Evolutionary conservation across 2,797 vertebrate genomes (phyloP), one percentile per base, ranked within the genome.

Genomic region (Paramormyrops hopkinsi): DNA sequence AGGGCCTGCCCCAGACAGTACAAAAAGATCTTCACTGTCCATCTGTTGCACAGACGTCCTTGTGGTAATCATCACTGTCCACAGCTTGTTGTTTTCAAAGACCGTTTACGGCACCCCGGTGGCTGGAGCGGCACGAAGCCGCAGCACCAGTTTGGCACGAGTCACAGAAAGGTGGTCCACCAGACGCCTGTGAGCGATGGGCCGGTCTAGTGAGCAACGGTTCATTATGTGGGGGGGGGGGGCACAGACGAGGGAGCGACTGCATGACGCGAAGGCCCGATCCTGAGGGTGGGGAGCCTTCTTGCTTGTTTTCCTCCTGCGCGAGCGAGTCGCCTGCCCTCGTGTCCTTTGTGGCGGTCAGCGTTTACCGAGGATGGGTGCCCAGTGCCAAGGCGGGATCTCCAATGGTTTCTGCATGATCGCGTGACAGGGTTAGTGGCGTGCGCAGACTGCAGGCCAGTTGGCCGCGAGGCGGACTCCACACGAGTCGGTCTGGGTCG

Each of bases 21-120:
- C 14, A 62, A n/a, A 90, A 88, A 88, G 89, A 84, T 89, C 46
- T 69, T 90, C 90, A 88, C 85, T 62, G 86, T 87, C 73, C 94
- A 94, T 94, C 92, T 94, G 93, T 91, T 89, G 93, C 91, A 88
- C 92, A 94, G 92, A 89, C 90, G 29, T 89, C 86, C 17, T 87
- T 89, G 91, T 90, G 89, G 88, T 90, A 92, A 94, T 91, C 93
- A 79, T 94, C 90, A 93, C 93, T 93, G 92, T 93, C 92, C 86
- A 29, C 88, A 87, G 92, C 91, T 94, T 93, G 92, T 93, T 92
- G 90, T 90, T 33, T 65, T 85, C 59, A 65, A 6, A 73, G 88
- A 82, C 44, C 87, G 89, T 88, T 89, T 84, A 88, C 87, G 89
- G 62, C 89, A 11, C 87, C 90, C 90, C 88, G 69, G 51, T 59